These are phyloP conservation scores for Anabacerthia variegaticeps DNA, from an alignment of 2,797 vertebrate genomes.

Conservation along the genomic window DNA sequence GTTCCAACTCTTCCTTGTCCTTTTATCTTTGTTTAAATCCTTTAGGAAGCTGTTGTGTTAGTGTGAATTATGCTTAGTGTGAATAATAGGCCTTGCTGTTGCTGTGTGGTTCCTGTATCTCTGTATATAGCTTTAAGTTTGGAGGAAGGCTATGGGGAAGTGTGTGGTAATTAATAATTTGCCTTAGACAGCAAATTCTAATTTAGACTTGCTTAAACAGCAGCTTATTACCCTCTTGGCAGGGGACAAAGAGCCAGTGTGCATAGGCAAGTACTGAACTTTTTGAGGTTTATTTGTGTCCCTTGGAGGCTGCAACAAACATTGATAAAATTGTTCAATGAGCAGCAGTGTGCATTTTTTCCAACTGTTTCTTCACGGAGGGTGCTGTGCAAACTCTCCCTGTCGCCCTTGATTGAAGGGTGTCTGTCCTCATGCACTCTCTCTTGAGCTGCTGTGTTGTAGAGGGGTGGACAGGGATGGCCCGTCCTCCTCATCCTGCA, in stretches of 20 bases:
- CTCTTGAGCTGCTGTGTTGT: background rate
- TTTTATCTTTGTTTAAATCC: background rate
- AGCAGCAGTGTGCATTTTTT: background rate
- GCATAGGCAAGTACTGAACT: background rate
- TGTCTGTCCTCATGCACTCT: accelerated
- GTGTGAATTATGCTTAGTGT: background rate
- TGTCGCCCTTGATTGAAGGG: background rate
- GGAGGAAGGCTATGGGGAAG: background rate
- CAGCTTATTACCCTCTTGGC: background rate
- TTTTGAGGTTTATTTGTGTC: background rate
- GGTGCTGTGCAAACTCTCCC: background rate
- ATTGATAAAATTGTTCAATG: background rate
- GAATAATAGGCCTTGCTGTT: background rate
- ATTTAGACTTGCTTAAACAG: background rate
- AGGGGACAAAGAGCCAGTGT: background rate
- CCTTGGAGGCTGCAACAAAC: background rate
- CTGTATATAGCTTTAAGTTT: background rate
- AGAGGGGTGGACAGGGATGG: background rate
- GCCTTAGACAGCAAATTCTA: background rate
- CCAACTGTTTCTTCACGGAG: background rate
- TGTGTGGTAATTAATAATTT: background rate
- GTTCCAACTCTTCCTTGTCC: background rate
- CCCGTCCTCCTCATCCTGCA: background rate
- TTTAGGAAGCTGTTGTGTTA: background rate
- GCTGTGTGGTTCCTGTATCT: background rate